Base-by-base conservation (phyloP, 2,797 vertebrate genomes). In the Harpagifer antarcticus region DNA sequence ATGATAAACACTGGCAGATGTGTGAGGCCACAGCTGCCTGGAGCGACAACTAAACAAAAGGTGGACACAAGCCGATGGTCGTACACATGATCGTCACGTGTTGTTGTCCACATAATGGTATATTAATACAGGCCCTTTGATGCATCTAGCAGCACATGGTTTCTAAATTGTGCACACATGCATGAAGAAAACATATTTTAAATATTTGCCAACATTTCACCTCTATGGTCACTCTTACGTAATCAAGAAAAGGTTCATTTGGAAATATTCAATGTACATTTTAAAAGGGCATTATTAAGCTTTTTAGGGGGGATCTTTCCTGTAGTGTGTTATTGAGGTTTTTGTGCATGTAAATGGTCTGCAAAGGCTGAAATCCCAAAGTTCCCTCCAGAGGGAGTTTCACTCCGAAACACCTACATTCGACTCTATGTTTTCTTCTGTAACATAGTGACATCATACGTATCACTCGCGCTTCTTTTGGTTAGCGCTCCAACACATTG, bases 31-130 rank as follows among this genome's bases (percentile, higher is more conserved):
- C 84, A 86, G 79, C 87, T 84, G 87, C 57, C 58, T 53, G 56
- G 14, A 77, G 81, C 33, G 57, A 53, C 66, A 49, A 68, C 69
- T 65, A 80, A 81, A 86, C 88, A 85, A 82, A 82, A 86, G 79
- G 76, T 33, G 59, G 62, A 81, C 56, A 84, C 76, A 74, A 86
- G 70, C 72, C 16, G 43, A 74, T 78, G 69, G 72, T 74, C 71
- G 61, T 59, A 68, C 71, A 77, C 58, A 75, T 37, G 73, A 43
- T 53, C 1, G 54, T 74, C 83, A 82, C 9, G 33, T 83, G 82
- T 27, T 67, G 71, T 59, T 58, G 63, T 67, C 48, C n/a, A 73
- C 75, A 33, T 57, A 11, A 19, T 17, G 31, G 3, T 27, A 27
- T 27, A 65, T 56, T 27, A 49, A 58, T 54, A 17, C 43, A 52